Percentiles rank a stretch among this genome's conserved stretches.
phyloP scores from a whole-genome alignment of 2,888 invertebrate species.

The Drosophila phalerata region DNA sequence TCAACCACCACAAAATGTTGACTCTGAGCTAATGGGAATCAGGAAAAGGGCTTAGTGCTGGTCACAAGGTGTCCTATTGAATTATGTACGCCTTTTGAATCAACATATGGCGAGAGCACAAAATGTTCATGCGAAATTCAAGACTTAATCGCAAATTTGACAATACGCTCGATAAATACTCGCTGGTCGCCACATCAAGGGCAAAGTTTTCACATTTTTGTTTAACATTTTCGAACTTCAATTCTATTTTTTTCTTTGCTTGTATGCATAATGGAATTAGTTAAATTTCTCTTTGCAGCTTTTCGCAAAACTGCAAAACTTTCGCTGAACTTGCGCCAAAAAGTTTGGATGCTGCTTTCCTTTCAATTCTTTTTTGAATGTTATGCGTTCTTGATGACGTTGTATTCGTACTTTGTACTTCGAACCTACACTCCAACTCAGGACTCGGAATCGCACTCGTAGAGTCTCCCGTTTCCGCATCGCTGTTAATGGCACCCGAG shows the following conservation, averaged over 20 bases:
- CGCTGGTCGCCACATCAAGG: slow-evolving; percentile 50
- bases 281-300: slow-evolving; percentile 72
- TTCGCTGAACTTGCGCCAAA: slow-evolving; percentile 37
- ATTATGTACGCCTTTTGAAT: slow-evolving; percentile 59
- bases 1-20: slow-evolving; percentile 47
- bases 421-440: background rate
- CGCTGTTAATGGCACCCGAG: slow-evolving; percentile 57
- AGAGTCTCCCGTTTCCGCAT: slow-evolving; percentile 34
- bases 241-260: slow-evolving; percentile 18
- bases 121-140: slow-evolving; percentile 52
- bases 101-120: slow-evolving; percentile 36
- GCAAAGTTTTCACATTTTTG: slow-evolving; percentile 79
- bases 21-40: slow-evolving; percentile 44
- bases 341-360: slow-evolving; percentile 43
- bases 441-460: slow-evolving; percentile 18
- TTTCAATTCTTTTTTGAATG: slow-evolving; percentile 57
- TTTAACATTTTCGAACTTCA: slow-evolving; percentile 69
- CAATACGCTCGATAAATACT: slow-evolving; percentile 12
- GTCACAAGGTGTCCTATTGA: slow-evolving; percentile 25
- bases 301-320: slow-evolving; percentile 47
- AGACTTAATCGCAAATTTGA: slow-evolving; percentile 41
- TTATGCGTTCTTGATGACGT: slow-evolving; percentile 79
- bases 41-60: slow-evolving; percentile 22
- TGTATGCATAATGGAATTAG: slow-evolving; percentile 79
- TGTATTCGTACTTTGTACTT: slow-evolving; percentile 31